Evolutionary conservation across 2,797 vertebrate genomes (phyloP).

Genomic region (Enteromius thamalakanensis): DNA sequence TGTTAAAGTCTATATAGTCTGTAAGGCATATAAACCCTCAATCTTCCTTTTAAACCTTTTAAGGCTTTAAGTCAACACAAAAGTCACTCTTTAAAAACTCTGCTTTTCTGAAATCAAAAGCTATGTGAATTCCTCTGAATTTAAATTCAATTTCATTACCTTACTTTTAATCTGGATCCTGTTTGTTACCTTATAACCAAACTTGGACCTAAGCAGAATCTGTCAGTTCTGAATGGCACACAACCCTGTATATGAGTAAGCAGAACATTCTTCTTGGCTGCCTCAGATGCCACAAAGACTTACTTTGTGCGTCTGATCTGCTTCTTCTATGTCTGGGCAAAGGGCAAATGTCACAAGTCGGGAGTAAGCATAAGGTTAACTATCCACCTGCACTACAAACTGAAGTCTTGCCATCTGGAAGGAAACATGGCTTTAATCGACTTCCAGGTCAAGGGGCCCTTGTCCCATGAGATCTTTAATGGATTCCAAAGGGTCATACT

Average conservation of each 20-base stretch:
- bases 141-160: background rate
- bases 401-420: slow-evolving; percentile 44
- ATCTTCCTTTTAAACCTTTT: background rate
- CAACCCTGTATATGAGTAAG: background rate
- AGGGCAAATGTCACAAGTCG: slow-evolving; percentile 26
- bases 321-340: slow-evolving; percentile 30
- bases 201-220: background rate
- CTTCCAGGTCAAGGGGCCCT: slow-evolving; percentile 47
- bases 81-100: background rate
- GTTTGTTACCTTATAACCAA: background rate
- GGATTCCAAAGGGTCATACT: slow-evolving; percentile 13
- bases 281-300: slow-evolving; percentile 27
- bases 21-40: background rate
- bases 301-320: slow-evolving; percentile 19
- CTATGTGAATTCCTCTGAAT: background rate
- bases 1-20: too few relatives aligned
- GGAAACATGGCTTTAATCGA: slow-evolving; percentile 45
- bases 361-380: slow-evolving; percentile 22
- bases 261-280: background rate
- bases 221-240: background rate
- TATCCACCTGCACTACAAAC: slow-evolving; percentile 51
- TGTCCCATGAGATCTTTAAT: slow-evolving; percentile 30
- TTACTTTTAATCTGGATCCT: background rate
- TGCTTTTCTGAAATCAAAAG: background rate
- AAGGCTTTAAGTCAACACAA: background rate